Base-by-base conservation (phyloP, 2,888 invertebrate species). In the Drosophila helvetica region DNA sequence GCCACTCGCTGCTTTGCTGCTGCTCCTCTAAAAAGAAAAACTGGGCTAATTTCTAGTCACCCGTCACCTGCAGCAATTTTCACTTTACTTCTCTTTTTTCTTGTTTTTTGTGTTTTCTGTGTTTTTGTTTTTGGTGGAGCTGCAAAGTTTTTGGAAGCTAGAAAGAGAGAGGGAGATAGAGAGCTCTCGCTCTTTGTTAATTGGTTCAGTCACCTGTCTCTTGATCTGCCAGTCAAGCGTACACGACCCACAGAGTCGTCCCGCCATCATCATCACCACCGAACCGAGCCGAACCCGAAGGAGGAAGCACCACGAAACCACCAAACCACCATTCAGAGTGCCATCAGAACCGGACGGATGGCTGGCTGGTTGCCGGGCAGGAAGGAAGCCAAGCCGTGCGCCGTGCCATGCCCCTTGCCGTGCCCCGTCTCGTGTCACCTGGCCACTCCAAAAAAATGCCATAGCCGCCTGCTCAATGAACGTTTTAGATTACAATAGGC, bases 181-280 rank as follows among this genome's bases (percentile, higher is more conserved):
- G 1, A 27, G 27, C 27, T 27, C 27, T 8, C 27, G 81, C 89
- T 85, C 79, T 86, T 87, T 89, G 90, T 89, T 90, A 90, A 90
- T 90, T 90, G 90, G 86, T 90, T 89, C 82, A 88, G 90, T 90
- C 90, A 90, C 90, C 90, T 90, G 90, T 88, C 90, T 85, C 79
- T 77, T 87, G 89, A 89, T 89, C 85, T 88, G 88, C 75, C 88
- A 87, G 88, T 83, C 88, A 85, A 80, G 80, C 83, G 83, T 61
- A 79, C 82, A 85, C 82, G 79, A 87, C 83, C 82, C 87, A 57
- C 79, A 73, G 77, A 66, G 50, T 45, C 55, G 46, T 30, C 38
- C 15, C 30, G 30, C 46, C 30, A 19, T 30, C 38, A 15, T 33
- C 30, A 19, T 30, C 38, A 15, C 6, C 38, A 38, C 15, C 38